A percentile compares a stretch with the other conserved stretches of the same genome.
Conservation (phyloP, 2,113 vertebrate genomes). For the Panthera tigris region DNA sequence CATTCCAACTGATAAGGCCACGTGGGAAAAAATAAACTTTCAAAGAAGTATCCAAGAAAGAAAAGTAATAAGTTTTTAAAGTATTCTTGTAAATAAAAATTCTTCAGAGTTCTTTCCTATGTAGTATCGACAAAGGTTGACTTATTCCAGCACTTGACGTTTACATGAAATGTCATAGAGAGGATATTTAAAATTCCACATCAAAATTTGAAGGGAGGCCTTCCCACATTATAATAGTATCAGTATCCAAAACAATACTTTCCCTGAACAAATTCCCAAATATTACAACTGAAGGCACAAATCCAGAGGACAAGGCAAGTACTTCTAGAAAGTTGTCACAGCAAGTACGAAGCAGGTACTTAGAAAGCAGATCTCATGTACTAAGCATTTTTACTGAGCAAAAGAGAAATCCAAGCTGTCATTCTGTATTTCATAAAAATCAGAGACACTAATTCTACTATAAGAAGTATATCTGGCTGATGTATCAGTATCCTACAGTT, state of each 20-base stretch:
- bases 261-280: background rate
- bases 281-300: background rate
- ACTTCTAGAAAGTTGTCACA: constrained; percentile 43
- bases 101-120: background rate
- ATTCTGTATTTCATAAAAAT: constrained; percentile 50
- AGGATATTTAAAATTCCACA: background rate
- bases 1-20: background rate
- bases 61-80: background rate
- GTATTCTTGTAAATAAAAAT: background rate
- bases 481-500: background rate
- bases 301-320: background rate
- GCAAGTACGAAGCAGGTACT: constrained; percentile 1
- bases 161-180: background rate
- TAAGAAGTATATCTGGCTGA: constrained; percentile 53
- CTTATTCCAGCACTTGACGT: background rate
- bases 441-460: constrained; percentile 44
- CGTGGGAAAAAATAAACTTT: background rate
- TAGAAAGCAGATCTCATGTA: background rate
- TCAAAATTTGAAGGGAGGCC: background rate
- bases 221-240: background rate
- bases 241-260: background rate
- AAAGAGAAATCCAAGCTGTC: constrained; percentile 8
- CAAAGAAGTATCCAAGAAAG: background rate
- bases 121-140: background rate
- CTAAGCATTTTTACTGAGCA: constrained; percentile 53